Base-by-base conservation (phyloP, 2,113 vertebrate species). In the Gobius niger region DNA sequence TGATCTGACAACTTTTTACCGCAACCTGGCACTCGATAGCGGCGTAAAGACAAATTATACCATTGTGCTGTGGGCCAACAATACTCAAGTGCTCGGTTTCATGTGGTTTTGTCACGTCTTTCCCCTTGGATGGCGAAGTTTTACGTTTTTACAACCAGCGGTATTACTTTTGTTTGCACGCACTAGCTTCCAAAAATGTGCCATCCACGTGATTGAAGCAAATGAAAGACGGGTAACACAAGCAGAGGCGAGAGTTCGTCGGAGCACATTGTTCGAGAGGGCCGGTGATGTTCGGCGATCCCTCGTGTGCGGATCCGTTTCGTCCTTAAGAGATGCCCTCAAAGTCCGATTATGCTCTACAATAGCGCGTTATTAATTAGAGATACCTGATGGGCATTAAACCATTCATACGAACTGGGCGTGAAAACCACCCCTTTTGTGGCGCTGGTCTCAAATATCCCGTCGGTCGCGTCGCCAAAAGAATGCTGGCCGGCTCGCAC, bases 401-500 rank as follows among this genome's bases (percentile, higher is more conserved):
- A 44, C 47, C 62, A 70, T 53, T 78, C 24, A 56, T 73, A 57
- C 65, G 19, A 67, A 65, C 61, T 18, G 19, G 4, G 47, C 51
- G 47, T 60, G 61, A 69, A 40, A 44, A 51, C 41, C 16, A 47
- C 54, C 67, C 70, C 64, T 63, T 44, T 67, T 60, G 40, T 60
- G 0, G 14, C 51, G 52, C 70, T 67, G 63, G 67, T 77, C 54
- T 68, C 65, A 61, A 50, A 81, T 68, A 57, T 70, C 46, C 4
- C 24, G 14, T 6, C 13, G 72, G 63, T 71, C 57, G 19, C 40
- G 15, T 0, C 69, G 73, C 70, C 73, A 62, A 16, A 19, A 67
- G 76, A 82, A 78, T 68, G 71, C 70, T 65, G 63, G 1, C 18
- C 67, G 4, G 67, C 80, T 75, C 67, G 75, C 64, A 66, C 19